These are phyloP conservation scores for Pseudochaenichthys georgianus DNA, from an alignment of 2,797 vertebrate species.

Conservation along the genomic window DNA sequence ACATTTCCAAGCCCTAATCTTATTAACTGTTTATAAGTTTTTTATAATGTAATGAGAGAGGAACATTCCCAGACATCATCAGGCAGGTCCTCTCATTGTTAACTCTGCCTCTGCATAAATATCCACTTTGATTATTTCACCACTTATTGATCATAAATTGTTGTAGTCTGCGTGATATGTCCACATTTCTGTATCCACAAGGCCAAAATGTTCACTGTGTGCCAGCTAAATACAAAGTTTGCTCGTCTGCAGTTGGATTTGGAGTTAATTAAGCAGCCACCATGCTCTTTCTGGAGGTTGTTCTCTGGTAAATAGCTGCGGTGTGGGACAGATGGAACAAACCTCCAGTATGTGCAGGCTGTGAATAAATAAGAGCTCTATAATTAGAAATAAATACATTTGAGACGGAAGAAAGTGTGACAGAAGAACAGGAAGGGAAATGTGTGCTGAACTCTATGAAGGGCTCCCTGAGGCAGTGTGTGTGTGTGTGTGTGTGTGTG, in stretches of 20 bases:
- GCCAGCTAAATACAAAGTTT: too few species aligned
- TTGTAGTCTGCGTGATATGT: too few species aligned
- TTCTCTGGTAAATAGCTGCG: constrained; percentile 28
- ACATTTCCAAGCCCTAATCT: not conserved
- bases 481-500: not conserved
- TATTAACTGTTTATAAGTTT: constrained; percentile 24
- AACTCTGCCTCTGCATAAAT: constrained; percentile 2
- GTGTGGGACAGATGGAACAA: constrained; percentile 19
- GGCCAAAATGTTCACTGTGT: too few species aligned
- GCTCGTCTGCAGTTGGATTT: not conserved
- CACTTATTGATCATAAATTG: too few species aligned
- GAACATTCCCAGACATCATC: not conserved
- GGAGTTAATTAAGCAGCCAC: not conserved
- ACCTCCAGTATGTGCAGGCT: constrained; percentile 11
- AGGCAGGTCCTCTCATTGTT: constrained; percentile 3
- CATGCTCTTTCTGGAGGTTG: not conserved
- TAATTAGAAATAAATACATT: constrained; percentile 30
- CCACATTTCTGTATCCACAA: too few species aligned
- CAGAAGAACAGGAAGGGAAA: constrained; percentile 5
- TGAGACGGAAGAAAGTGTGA: constrained; percentile 14
- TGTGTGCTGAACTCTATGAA: constrained; percentile 22
- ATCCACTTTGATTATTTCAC: constrained; percentile 11
- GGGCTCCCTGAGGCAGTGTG: not conserved
- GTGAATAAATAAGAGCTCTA: constrained; percentile 23
- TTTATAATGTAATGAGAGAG: constrained; percentile 5